A percentile compares a stretch with the other conserved stretches of the same genome.
Conservation (phyloP, 2,888 invertebrate genomes). For the Oxycera nigricornis region DNA sequence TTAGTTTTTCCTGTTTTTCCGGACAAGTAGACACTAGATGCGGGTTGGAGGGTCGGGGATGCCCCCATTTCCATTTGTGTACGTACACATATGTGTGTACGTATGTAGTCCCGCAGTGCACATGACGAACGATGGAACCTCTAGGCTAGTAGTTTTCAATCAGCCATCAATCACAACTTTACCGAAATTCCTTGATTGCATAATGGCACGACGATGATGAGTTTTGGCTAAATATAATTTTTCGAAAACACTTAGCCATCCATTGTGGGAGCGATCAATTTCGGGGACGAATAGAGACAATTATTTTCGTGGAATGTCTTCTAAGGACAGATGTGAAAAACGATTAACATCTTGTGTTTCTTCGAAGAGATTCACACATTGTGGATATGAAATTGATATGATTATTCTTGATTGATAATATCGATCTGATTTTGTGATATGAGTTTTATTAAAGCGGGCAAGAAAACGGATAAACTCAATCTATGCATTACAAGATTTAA, state of each 20-base stretch:
- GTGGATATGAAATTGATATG: too few relatives aligned
- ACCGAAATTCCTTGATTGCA: constrained; percentile 1
- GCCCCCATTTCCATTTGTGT: background rate
- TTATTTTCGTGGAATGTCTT: too few relatives aligned
- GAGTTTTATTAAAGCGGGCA: too few relatives aligned
- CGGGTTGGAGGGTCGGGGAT: background rate
- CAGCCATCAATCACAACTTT: constrained; percentile 21
- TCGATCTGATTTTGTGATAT: too few relatives aligned
- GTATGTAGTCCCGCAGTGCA: background rate
- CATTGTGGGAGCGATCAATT: constrained; percentile 1
- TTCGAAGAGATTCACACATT: too few relatives aligned
- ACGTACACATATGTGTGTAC: background rate
- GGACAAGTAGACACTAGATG: background rate
- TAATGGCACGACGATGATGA: background rate
- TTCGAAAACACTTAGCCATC: constrained; percentile 11
- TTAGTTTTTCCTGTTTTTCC: constrained; percentile 9
- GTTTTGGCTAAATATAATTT: constrained; percentile 23
- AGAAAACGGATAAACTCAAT: too few relatives aligned
- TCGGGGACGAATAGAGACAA: background rate
- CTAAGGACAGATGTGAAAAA: too few relatives aligned
- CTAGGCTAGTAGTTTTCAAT: constrained; percentile 1
- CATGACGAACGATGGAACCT: constrained; percentile 12
- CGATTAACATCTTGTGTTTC: too few relatives aligned
- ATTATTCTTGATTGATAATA: too few relatives aligned
- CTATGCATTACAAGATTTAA: too few relatives aligned